Evolutionary conservation across 2,888 invertebrate genomes (phyloP).

Genomic region (Eubasilissa splendida): DNA sequence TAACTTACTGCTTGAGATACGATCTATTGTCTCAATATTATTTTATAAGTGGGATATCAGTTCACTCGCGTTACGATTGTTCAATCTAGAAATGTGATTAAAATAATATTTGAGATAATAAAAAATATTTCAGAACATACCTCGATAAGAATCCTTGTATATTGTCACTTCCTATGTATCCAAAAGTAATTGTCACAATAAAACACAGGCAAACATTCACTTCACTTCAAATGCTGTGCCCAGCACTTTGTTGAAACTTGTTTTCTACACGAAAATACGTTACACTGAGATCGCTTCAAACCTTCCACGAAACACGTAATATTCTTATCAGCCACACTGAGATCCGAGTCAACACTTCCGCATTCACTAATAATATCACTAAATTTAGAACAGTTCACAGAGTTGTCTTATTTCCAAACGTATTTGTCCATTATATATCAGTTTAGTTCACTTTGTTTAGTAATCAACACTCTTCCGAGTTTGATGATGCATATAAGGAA

Average conservation of each 20-base stretch:
- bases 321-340: constrained; percentile 39
- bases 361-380: constrained; percentile 40
- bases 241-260: constrained; percentile 8
- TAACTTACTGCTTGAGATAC: no score
- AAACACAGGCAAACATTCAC: constrained; percentile 14
- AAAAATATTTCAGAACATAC: constrained; percentile 1
- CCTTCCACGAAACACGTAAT: constrained; percentile 38
- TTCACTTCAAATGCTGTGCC: constrained; percentile 19
- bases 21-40: no score
- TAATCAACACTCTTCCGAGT: constrained; percentile 20
- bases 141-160: background rate
- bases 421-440: background rate
- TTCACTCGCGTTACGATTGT: no score
- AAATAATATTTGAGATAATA: no score
- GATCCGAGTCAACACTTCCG: constrained; percentile 40
- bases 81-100: no score
- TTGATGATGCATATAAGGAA: constrained; percentile 68
- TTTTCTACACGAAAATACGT: constrained; percentile 63
- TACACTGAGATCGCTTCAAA: constrained; percentile 61
- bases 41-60: no score
- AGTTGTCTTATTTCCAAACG: constrained; percentile 17
- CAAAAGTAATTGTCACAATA: constrained; percentile 30
- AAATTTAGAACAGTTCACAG: constrained; percentile 18
- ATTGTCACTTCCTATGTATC: constrained; percentile 22
- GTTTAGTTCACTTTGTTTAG: constrained; percentile 33